Evolutionary conservation across 1,140 invertebrate species (phyloP), one percentile per base, ranked within the genome.

Genomic region (Potamilus streckersoni): DNA sequence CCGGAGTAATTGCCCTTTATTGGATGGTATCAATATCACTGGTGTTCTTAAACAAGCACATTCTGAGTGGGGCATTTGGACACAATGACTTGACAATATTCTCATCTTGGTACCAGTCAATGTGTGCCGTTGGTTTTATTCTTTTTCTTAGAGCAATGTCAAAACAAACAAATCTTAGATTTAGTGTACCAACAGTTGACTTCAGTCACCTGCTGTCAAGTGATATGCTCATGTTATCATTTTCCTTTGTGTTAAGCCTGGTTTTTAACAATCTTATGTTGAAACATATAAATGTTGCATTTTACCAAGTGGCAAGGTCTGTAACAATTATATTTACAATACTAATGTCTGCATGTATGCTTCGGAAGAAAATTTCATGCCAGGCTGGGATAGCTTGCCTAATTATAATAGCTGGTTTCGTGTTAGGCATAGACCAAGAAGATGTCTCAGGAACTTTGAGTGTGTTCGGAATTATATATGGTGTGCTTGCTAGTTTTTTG

Each of bases 251-350:
- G 2, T 78, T 80, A 14, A 85, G 84, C 66, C 74, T 90, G 27
- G 80, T 85, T 0, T 83, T 89, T 69, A 90, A 90, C 69, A 90
- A 89, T 76, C 79, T 89, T 0, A 88, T 89, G 82, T 71, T 90
- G 38, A 89, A 88, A 73, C 84, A 88, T 69, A 88, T 90, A 56
- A 84, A 84, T 23, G 85, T 90, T 0, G 84, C 88, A 27, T 90
- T 90, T 78, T 90, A 89, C 76, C 89, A 90, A 78, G 82, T 90
- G 15, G 89, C 89, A 4, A 74, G 89, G 19, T 90, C 89, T 5
- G 82, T 86, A 15, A 90, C 89, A 2, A 79, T 90, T 8, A 85
- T 90, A 20, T 90, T 90, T 73, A 86, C 87, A 0, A 85, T 90
- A 2, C 71, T 87, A 11, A 84, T 90, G 31, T 85, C 87, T 16